Percentiles rank a stretch among this genome's conserved stretches.
phyloP scores from a whole-genome alignment of 2,888 invertebrate genomes.

The Eristalis arbustorum region DNA sequence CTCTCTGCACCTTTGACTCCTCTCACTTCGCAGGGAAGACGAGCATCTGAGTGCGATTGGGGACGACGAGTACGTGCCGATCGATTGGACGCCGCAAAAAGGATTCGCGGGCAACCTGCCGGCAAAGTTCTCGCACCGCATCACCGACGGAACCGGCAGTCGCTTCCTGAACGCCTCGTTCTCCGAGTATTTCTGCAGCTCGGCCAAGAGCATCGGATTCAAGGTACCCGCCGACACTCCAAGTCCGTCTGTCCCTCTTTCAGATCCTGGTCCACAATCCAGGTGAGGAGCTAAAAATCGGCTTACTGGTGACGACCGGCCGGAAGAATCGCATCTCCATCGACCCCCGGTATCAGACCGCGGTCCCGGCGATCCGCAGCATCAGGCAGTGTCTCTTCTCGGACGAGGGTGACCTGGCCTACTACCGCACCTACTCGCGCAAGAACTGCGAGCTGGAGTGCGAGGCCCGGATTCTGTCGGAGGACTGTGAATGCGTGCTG shows the following conservation, averaged over 20 bases:
- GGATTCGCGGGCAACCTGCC: conserved; percentile 82
- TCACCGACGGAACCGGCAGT: conserved; percentile 84
- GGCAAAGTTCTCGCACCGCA: conserved; percentile 82
- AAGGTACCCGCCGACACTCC: conserved; percentile 72
- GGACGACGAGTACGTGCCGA: conserved; percentile 72
- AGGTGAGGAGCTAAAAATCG: conserved; percentile 90
- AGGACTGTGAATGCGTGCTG: conserved; percentile 77
- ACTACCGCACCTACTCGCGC: conserved; percentile 87
- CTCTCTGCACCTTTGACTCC: neutral
- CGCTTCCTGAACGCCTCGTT: conserved; percentile 87
- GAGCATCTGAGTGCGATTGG: conserved; percentile 73
- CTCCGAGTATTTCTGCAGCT: conserved; percentile 89
- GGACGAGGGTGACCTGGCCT: conserved; percentile 85
- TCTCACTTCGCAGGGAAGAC: conserved; percentile 73
- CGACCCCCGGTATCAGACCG: conserved; percentile 83
- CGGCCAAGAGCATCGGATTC: conserved; percentile 83
- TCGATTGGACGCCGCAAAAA: conserved; percentile 89
- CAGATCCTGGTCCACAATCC: conserved; percentile 90
- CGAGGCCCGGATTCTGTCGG: conserved; percentile 86
- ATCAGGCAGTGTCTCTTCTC: conserved; percentile 87
- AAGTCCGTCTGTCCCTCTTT: neutral
- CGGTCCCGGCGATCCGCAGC: conserved; percentile 75
- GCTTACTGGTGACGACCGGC: conserved; percentile 87
- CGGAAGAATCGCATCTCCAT: conserved; percentile 86
- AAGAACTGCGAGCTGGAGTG: conserved; percentile 91